Conservation (phyloP, 1,140 invertebrate genomes). For the Drosophila ironensis region DNA sequence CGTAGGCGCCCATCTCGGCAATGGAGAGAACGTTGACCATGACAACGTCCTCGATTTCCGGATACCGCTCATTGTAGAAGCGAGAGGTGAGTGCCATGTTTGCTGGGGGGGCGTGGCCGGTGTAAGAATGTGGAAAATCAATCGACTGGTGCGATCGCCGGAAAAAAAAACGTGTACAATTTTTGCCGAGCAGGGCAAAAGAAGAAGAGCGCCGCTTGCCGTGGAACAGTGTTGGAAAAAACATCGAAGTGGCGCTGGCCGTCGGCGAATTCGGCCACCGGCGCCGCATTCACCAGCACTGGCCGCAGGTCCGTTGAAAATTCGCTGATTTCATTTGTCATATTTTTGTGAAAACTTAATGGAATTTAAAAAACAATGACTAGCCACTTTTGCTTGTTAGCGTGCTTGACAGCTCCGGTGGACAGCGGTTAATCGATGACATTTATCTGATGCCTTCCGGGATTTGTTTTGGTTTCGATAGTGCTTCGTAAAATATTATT, state of each 20-base stretch:
- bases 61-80: constrained; percentile 99
- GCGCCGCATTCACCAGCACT: neutral
- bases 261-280: neutral
- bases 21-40: constrained; percentile 99
- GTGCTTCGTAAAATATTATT: too few species aligned
- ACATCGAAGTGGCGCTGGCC: neutral
- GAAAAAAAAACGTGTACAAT: constrained; percentile 76
- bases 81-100: constrained; percentile 97
- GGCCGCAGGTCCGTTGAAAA: too few species aligned
- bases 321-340: too few species aligned
- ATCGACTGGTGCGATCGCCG: constrained; percentile 27
- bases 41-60: constrained; percentile 99
- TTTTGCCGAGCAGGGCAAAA: constrained; percentile 46
- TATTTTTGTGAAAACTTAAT: too few species aligned
- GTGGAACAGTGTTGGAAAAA: constrained; percentile 25
- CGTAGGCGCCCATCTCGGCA: constrained; percentile 99
- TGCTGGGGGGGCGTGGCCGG: too few species aligned
- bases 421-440: too few species aligned
- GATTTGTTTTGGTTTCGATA: too few species aligned
- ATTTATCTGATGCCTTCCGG: too few species aligned
- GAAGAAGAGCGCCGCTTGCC: constrained; percentile 36
- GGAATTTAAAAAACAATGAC: too few species aligned
- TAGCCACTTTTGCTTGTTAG: too few species aligned
- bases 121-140: constrained; percentile 1
- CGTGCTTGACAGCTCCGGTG: too few species aligned